These are phyloP conservation scores for Drosophila trapezifrons DNA, from an alignment of 1,140 invertebrate species.

Conservation along the genomic window DNA sequence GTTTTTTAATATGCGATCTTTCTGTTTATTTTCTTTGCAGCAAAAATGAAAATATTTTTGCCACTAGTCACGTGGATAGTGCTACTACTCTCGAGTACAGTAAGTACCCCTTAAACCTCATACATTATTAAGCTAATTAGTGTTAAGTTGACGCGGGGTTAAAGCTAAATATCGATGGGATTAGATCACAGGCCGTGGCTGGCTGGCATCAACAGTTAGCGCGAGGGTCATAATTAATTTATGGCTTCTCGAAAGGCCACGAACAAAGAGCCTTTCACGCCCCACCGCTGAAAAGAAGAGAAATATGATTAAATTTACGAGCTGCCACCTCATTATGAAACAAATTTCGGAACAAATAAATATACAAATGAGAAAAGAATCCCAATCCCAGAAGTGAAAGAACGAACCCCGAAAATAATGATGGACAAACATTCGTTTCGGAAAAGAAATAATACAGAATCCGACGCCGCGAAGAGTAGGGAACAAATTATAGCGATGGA, in stretches of 20 bases:
- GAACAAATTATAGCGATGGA: slow-evolving; percentile 46
- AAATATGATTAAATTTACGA: slow-evolving; percentile 72
- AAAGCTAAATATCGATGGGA: slow-evolving; percentile 45
- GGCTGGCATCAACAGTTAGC: slow-evolving; percentile 55
- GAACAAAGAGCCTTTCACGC: slow-evolving; percentile 36
- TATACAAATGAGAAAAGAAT: slow-evolving; percentile 11
- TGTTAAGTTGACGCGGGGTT: slow-evolving; percentile 33
- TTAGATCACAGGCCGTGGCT: slow-evolving; percentile 30
- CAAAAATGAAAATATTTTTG: slow-evolving; percentile 90
- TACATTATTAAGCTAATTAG: slow-evolving; percentile 18
- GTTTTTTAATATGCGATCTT: slow-evolving; percentile 52
- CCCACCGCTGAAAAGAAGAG: slow-evolving; percentile 31
- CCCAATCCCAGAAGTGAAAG: slow-evolving; percentile 52
- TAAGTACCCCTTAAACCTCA: slow-evolving; percentile 77
- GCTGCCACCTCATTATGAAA: slow-evolving; percentile 72
- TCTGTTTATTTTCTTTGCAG: slow-evolving; percentile 85
- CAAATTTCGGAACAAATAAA: slow-evolving; percentile 59
- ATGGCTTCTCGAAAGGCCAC: slow-evolving; percentile 41
- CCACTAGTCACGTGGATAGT: slow-evolving; percentile 89
- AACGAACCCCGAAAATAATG: slow-evolving; percentile 45
- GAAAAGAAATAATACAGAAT: slow-evolving; percentile 32
- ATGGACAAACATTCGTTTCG: slow-evolving; percentile 24
- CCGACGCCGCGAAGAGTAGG: slow-evolving; percentile 3
- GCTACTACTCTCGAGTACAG: slow-evolving; percentile 86
- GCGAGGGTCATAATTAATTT: slow-evolving; percentile 73